These are phyloP conservation scores for Coenobita brevimanus DNA, from an alignment of 1,140 invertebrate genomes.

Conservation along the genomic window DNA sequence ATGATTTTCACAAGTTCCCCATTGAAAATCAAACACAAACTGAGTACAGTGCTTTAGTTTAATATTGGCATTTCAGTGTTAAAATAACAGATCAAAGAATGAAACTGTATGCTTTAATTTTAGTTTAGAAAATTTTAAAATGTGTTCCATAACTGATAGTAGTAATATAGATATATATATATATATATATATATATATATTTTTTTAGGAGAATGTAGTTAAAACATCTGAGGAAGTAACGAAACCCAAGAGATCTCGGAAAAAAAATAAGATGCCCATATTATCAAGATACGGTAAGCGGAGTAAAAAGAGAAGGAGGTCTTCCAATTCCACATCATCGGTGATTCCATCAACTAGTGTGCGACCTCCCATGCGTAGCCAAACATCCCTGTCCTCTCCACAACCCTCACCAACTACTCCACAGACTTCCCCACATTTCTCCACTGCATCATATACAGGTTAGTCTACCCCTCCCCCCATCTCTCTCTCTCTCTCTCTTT, in stretches of 20 bases:
- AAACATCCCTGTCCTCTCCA: conserved; percentile 51
- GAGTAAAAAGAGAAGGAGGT: conserved; percentile 82
- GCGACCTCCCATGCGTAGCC: conserved; percentile 58
- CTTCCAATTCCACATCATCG: conserved; percentile 50
- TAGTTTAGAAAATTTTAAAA: no score
- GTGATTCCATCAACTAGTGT: conserved; percentile 62
- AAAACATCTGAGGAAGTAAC: conserved; percentile 71
- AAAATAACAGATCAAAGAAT: no score
- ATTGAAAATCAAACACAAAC: no score
- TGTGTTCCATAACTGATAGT: no score
- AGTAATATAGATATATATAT: no score
- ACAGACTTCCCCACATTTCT: conserved; percentile 58
- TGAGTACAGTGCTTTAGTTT: no score
- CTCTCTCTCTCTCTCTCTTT: no score
- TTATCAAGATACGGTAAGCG: conserved; percentile 80
- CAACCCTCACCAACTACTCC: conserved; percentile 61
- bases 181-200: not conserved
- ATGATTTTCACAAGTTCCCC: no score
- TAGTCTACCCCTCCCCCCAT: no score
- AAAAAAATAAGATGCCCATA: conserved; percentile 82
- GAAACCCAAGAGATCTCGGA: conserved; percentile 86
- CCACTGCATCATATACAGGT: conserved; percentile 60
- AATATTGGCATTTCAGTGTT: no score
- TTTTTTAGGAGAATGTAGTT: conserved; percentile 75
- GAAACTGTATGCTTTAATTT: no score